phyloP scores from a whole-genome alignment of 2,888 invertebrate genomes.

The Psylliodes chrysocephalus region DNA sequence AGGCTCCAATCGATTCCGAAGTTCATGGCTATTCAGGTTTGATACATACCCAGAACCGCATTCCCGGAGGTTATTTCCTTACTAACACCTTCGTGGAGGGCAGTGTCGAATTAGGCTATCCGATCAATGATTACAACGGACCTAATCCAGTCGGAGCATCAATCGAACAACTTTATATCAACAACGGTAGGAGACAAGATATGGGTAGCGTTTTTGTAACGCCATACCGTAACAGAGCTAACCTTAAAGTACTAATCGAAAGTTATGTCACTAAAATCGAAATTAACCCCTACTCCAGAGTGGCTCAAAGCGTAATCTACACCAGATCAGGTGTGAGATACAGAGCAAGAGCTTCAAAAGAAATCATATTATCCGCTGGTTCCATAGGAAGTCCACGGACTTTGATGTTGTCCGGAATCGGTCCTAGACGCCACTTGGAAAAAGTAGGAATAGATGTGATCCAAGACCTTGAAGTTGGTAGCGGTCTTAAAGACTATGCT shows the following conservation, averaged over 20 bases:
- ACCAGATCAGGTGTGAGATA: slow-evolving; percentile 62
- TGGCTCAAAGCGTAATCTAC: slow-evolving; percentile 68
- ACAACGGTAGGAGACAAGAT: not conserved
- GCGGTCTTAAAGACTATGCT: slow-evolving; percentile 50
- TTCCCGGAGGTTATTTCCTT: not conserved
- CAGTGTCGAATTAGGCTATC: not conserved
- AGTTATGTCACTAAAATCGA: slow-evolving; percentile 64
- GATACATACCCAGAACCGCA: slow-evolving; percentile 65
- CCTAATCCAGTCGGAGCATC: not conserved
- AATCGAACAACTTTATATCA: not conserved
- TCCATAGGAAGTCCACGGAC: slow-evolving; percentile 71
- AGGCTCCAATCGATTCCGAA: not conserved
- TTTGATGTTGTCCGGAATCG: slow-evolving; percentile 54
- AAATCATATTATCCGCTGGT: slow-evolving; percentile 80
- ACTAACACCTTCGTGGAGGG: not conserved
- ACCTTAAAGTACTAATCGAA: slow-evolving; percentile 49
- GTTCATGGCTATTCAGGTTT: slow-evolving; percentile 44
- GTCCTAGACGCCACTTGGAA: slow-evolving; percentile 47
- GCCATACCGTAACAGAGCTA: not conserved
- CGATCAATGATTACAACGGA: not conserved
- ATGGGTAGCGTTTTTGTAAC: not conserved
- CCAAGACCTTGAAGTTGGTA: slow-evolving; percentile 51
- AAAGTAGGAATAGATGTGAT: slow-evolving; percentile 45
- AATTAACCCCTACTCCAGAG: slow-evolving; percentile 25
- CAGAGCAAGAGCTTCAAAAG: slow-evolving; percentile 69